These are phyloP conservation scores for Muscicapa comitata DNA, from an alignment of 2,797 vertebrate species.

Conservation along the genomic window DNA sequence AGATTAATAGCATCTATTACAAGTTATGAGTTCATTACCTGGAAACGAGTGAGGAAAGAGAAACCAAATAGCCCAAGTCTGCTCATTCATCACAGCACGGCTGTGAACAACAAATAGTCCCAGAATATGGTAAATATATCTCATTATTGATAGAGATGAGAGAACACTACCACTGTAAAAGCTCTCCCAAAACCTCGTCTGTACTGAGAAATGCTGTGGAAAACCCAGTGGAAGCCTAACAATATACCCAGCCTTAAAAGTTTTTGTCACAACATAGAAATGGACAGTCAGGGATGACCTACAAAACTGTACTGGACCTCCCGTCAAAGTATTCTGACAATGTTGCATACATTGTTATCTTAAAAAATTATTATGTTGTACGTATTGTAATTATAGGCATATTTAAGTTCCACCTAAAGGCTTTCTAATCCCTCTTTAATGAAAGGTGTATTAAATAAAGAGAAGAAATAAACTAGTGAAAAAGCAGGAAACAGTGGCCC, in stretches of 20 bases:
- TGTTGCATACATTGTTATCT: not conserved
- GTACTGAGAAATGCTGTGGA: not conserved
- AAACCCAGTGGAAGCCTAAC: not conserved
- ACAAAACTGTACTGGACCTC: not conserved
- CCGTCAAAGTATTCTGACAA: not conserved
- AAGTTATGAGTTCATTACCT: slow-evolving; percentile 25
- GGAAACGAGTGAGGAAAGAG: not conserved
- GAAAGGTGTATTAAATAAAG: not conserved
- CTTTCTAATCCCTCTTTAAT: not conserved
- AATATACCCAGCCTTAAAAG: not conserved
- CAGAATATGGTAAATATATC: not conserved
- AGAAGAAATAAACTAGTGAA: not conserved
- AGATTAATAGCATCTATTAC: slow-evolving; percentile 30
- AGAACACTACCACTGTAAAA: not conserved
- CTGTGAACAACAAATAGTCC: not conserved
- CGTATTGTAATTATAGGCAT: not conserved
- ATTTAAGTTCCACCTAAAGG: not conserved
- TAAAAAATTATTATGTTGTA: not conserved
- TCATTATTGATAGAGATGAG: not conserved
- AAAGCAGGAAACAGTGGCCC: not conserved
- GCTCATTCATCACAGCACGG: not conserved
- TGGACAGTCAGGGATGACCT: not conserved
- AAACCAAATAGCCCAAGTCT: not conserved
- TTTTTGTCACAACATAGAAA: not conserved
- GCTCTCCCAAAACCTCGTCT: not conserved